Percentiles rank a stretch among this genome's conserved stretches.
These are phyloP conservation scores for Falcunculus frontatus DNA, from an alignment of 2,113 vertebrate species.

Conservation along the genomic window DNA sequence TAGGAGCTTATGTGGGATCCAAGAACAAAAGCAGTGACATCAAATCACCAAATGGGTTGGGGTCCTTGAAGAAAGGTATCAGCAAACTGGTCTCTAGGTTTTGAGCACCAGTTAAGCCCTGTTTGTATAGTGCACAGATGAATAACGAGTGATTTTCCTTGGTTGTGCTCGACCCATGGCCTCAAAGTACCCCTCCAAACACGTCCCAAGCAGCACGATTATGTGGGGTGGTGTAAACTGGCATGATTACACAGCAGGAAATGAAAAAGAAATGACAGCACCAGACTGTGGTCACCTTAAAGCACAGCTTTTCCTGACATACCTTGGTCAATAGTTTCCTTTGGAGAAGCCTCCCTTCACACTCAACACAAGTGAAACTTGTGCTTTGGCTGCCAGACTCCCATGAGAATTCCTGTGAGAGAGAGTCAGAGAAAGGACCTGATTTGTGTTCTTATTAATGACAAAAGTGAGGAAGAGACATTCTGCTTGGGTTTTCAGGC, in stretches of 20 bases:
- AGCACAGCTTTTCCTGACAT: background rate
- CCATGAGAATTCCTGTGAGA: background rate
- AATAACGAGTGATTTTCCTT: background rate
- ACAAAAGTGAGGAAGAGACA: background rate
- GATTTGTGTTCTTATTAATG: background rate
- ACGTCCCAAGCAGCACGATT: background rate
- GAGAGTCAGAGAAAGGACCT: background rate
- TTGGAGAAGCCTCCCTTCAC: background rate
- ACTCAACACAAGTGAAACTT: background rate
- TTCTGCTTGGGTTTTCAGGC: background rate
- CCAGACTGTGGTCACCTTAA: background rate
- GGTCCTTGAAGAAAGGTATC: background rate
- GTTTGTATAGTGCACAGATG: background rate
- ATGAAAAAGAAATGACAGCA: background rate
- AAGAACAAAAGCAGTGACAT: background rate
- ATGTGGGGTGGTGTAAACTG: background rate
- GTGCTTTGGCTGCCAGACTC: background rate
- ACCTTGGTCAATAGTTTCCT: background rate
- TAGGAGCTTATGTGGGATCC: background rate
- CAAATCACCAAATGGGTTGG: background rate
- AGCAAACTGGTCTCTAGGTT: background rate
- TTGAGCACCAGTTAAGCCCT: background rate
- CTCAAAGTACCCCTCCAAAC: background rate
- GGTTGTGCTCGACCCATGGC: background rate
- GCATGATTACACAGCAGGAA: background rate